phyloP scores from a whole-genome alignment of 2,113 vertebrate species.

The Hippocampus abdominalis region DNA sequence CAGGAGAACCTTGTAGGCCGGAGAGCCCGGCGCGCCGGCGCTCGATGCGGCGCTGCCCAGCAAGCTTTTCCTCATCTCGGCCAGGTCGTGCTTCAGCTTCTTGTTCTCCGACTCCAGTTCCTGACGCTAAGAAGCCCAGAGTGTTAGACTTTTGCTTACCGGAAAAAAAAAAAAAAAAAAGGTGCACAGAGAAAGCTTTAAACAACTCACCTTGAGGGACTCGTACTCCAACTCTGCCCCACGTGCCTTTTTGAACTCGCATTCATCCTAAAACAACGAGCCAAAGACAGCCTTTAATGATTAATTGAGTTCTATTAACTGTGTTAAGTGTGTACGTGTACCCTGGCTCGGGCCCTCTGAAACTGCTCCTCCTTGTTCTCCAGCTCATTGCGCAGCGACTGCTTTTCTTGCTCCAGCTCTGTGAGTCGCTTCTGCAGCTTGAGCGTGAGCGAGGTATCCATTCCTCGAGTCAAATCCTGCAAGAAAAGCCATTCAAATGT shows the following conservation, averaged over 20 bases:
- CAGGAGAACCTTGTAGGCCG: constrained; percentile 89
- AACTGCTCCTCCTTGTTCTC: constrained; percentile 92
- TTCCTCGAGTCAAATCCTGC: constrained; percentile 88
- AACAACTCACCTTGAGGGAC: constrained; percentile 86
- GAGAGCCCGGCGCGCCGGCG: constrained; percentile 82
- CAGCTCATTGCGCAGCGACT: constrained; percentile 88
- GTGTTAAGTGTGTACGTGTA: constrained; percentile 37
- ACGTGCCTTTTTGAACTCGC: constrained; percentile 83
- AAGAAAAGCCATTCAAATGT: neutral
- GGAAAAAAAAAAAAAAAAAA: neutral
- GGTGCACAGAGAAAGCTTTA: neutral
- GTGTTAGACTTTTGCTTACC: neutral
- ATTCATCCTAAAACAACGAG: constrained; percentile 77
- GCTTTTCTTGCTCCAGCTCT: constrained; percentile 95
- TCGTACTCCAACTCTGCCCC: constrained; percentile 95
- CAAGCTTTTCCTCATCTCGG: constrained; percentile 86
- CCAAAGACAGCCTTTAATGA: neutral
- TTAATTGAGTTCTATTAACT: neutral
- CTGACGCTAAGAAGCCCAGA: constrained; percentile 78
- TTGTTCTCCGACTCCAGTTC: constrained; percentile 98
- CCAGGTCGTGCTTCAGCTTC: constrained; percentile 91
- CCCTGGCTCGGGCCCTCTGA: constrained; percentile 87
- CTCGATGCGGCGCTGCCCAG: constrained; percentile 75
- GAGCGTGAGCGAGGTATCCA: constrained; percentile 94
- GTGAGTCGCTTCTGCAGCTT: constrained; percentile 96